Base-by-base conservation (phyloP, 1,140 invertebrate genomes). In the Drosophila ambigua region DNA sequence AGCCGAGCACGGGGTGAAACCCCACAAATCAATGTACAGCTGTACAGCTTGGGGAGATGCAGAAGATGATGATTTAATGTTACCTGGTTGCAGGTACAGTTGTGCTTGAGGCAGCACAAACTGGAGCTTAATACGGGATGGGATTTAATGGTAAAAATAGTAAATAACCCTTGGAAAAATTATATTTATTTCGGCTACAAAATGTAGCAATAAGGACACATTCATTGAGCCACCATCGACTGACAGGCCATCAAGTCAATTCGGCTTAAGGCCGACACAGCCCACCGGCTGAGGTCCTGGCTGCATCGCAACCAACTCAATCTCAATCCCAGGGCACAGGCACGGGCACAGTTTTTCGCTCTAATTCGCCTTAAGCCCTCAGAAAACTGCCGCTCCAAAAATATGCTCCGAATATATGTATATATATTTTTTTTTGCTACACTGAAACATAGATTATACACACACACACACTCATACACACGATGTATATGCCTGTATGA, bases 311-410 rank as follows among this genome's bases (percentile, higher is more conserved):
- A 13, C 54, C 28, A 44, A 72, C 35, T 72, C 61, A 72, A 72
- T 57, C 46, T 23, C 16, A 43, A 24, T 24, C 23, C 23, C 23
- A 4, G 16, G 23, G 23, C 23, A 24, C 23, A 24, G 23, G 2
- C 4, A 20, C 20, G 20, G 24, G 61, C 66, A 46, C 28, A 59
- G 49, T 84, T 72, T 72, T 79, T 76, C 55, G 53, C 49, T 63
- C 67, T 88, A 87, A 87, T 87, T 72, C 83, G 71, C 26, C n/a
- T 52, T 87, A 82, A 87, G 82, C 82, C 74, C 45, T 39, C 82
- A 71, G 78, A 72, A 39, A 81, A 77, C 66, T 75, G 62, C 79
- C 66, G 66, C 50, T 50, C 49, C 51, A 59, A 35, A 58, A 46
- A 66, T 59, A 62, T 16, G 35, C 49, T 15, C 44, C 45, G 39